Evolutionary conservation across 2,113 vertebrate genomes (phyloP), one percentile per base, ranked within the genome.

Genomic region (Leptodactylus fuscus): DNA sequence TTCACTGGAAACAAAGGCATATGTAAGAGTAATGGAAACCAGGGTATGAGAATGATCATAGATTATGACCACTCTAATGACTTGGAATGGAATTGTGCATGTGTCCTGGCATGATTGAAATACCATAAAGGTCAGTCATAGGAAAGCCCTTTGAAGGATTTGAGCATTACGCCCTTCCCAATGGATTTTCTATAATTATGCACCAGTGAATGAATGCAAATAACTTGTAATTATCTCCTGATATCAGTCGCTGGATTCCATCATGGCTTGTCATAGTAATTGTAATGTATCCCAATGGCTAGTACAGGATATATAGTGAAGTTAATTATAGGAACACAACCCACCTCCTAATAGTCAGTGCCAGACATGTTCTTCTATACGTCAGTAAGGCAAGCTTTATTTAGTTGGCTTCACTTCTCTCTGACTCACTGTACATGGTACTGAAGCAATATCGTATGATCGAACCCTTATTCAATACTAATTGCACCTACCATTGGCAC

Each of bases 401-500:
- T 22, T 15, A n/a, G 2, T 62, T 29, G 27, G 4, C 16, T 3
- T 5, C 27, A 18, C 29, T 36, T 36, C 18, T 18, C 15, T 20
- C 6, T 34, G 49, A 36, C 55, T 51, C 16, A 22, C 32, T 51
- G 46, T 29, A 22, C 75, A 36, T 51, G 75, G 9, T 34, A 20
- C 4, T 4, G 16, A 32, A 29, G 32, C 49, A 78, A 55, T 38
- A 34, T 46, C 10, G 53, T n/a, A 38, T 65, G 65, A 67, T 69
- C 36, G 74, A 58, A 78, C 73, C 29, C 9, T 78, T 18, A 51
- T 58, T 53, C 44, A 24, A 36, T 78, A 49, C 74, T 85, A 85
- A 85, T 78, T 65, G 41, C 58, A 65, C 55, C 29, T 83, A 38
- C 49, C 38, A 49, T 49, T 67, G 75, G 20, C 58, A 78, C 74